Evolutionary conservation across 2,888 invertebrate species (phyloP), one percentile per base, ranked within the genome.

Genomic region (Xylocampa areola): DNA sequence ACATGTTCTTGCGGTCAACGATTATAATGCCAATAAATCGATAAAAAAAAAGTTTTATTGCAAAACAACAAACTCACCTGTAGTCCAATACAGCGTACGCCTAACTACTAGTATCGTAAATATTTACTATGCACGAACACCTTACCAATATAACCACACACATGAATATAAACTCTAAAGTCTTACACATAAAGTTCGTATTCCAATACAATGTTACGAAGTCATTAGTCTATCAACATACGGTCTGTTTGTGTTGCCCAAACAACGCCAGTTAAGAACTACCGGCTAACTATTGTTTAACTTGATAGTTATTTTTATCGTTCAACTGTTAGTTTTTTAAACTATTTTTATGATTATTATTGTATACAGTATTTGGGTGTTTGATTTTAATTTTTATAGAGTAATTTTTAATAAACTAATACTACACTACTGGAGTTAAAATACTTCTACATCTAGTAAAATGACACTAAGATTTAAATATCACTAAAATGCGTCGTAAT

Each of bases 221-320:
- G 40, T 68, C 68, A 65, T 75, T 68, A 85, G 78, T 84, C 84
- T 73, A 73, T 85, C 80, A 76, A 69, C 82, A 69, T 60, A 40
- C 37, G 39, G 41, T 48, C 44, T 75, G 68, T 75, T 73, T 71
- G 83, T 70, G 68, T 76, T 73, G 74, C 69, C 72, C 78, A 79
- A 82, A 82, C 82, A 81, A 61, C 30, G 64, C 64, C 40, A 13
- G 69, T 73, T 76, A 75, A 76, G 71, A 79, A 77, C 80, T 77
- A 71, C 78, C 77, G 77, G 73, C 76, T 79, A 80, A 82, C 81
- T 80, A 83, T 81, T 85, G 86, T 84, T 86, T 84, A 81, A 82
- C 77, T 80, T 67, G 58, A 78, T 79, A 73, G 81, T 82, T 88
- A 87, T 87, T 87, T 87, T 85, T 84, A 86, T 82, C 77, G 67